phyloP scores from a whole-genome alignment of 2,888 invertebrate genomes.

The Galerucella calmariensis region DNA sequence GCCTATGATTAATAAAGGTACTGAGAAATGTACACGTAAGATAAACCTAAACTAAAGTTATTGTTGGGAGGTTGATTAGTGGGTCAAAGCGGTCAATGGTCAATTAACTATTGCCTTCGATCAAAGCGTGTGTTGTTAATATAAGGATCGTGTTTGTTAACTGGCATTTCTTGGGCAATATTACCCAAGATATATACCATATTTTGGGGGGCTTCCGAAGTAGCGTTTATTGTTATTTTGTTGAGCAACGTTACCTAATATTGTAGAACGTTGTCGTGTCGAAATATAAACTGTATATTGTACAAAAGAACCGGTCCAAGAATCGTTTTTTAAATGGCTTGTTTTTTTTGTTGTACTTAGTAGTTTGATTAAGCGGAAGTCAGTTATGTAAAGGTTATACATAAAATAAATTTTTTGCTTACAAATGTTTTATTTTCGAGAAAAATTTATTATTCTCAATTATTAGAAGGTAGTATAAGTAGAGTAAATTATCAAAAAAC shows the following conservation, averaged over 20 bases:
- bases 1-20: constrained; percentile 12
- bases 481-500: no score
- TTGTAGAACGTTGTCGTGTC: neutral
- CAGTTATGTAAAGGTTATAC: no score
- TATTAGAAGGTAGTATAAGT: no score
- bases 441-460: no score
- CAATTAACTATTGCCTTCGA: constrained; percentile 16
- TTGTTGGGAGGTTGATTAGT: constrained; percentile 17
- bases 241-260: neutral
- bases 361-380: no score
- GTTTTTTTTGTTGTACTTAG: no score
- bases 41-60: neutral
- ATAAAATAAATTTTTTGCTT: no score
- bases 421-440: no score
- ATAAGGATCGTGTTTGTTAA: constrained; percentile 1
- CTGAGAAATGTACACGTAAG: constrained; percentile 5
- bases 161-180: neutral
- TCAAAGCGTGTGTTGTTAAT: neutral
- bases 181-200: constrained; percentile 7
- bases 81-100: constrained; percentile 12
- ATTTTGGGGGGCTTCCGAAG: constrained; percentile 4
- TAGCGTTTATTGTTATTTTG: neutral
- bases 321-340: neutral
- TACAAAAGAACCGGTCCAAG: neutral
- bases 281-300: neutral